A percentile compares a stretch with the other conserved stretches of the same genome.
Evolutionary conservation across 2,888 invertebrate genomes (phyloP).

Genomic region (Diaprepes abbreviatus): DNA sequence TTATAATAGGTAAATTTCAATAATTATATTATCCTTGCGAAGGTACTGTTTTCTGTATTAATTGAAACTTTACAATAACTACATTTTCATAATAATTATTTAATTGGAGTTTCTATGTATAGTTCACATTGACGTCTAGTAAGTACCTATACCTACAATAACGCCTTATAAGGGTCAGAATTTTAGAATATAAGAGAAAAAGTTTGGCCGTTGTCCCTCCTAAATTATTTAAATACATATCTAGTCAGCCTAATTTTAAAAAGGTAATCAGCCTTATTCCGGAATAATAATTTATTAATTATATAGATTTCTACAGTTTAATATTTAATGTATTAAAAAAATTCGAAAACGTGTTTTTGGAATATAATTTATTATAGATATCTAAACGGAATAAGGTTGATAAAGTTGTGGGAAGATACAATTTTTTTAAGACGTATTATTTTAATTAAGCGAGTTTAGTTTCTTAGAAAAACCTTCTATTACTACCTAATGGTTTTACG

Average conservation of each 20-base stretch:
- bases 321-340: background rate
- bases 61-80: constrained; percentile 41
- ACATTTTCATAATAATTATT: constrained; percentile 31
- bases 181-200: constrained; percentile 43
- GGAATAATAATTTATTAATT: background rate
- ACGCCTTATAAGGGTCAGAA: constrained; percentile 31
- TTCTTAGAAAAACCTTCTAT: too few species aligned
- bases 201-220: constrained; percentile 31
- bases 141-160: constrained; percentile 31
- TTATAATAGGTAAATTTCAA: constrained; percentile 20
- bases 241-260: constrained; percentile 1
- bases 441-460: too few species aligned
- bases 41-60: constrained; percentile 25
- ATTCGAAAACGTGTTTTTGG: background rate
- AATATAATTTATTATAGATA: background rate
- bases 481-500: too few species aligned
- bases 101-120: constrained; percentile 37
- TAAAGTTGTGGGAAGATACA: background rate
- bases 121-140: constrained; percentile 28
- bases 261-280: background rate
- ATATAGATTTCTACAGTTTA: background rate
- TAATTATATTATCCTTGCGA: constrained; percentile 28
- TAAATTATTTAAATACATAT: constrained; percentile 23
- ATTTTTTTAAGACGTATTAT: too few species aligned
- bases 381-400: constrained; percentile 1